Base-by-base conservation (phyloP, 2,797 vertebrate species). In the Coilia nasus region DNA sequence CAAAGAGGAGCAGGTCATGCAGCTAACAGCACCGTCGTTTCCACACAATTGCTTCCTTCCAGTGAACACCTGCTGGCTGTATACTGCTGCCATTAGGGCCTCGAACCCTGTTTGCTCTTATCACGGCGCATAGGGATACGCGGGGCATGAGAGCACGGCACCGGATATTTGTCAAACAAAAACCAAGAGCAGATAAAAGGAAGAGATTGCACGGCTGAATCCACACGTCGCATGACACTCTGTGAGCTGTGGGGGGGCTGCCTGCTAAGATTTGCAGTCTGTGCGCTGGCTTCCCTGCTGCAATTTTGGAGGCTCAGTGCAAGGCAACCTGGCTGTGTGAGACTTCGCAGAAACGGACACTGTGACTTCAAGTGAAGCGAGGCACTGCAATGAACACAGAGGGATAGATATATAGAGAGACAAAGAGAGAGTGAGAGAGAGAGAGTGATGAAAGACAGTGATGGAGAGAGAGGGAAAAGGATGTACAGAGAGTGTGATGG, bases 121-220 rank as follows among this genome's bases (percentile, higher is more conserved):
- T 81, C 83, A 75, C 47, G 81, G 82, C 80, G 83, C 83, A 44
- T n/a, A n/a, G n/a, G 54, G 64, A 14, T 2, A 78, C 35, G 4
- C 31, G 2, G 67, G 81, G 31, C 19, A 17, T 84, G 44, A 64
- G 44, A 21, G 71, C 71, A 9, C 9, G 50, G 50, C 50, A 47
- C 81, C 28, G 81, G 81, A 85, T 88, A 83, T 88, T 86, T 87
- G 84, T 81, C 89, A 85, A 87, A 88, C 64, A 75, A 78, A 78
- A 85, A 84, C 81, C 83, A 82, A 83, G n/a, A 67, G 56, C 83
- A 54, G 83, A 87, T 87, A 84, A 88, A 84, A 64, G 11, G 59
- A 67, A 14, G 64, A 23, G 46, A 83, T 67, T 57, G 59, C 81
- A 28, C 2, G 14, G n/a, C 41, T 10, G 12, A 31, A 35, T 71